Evolutionary conservation across 2,888 invertebrate genomes (phyloP).

Genomic region (Cataglyphis livida): DNA sequence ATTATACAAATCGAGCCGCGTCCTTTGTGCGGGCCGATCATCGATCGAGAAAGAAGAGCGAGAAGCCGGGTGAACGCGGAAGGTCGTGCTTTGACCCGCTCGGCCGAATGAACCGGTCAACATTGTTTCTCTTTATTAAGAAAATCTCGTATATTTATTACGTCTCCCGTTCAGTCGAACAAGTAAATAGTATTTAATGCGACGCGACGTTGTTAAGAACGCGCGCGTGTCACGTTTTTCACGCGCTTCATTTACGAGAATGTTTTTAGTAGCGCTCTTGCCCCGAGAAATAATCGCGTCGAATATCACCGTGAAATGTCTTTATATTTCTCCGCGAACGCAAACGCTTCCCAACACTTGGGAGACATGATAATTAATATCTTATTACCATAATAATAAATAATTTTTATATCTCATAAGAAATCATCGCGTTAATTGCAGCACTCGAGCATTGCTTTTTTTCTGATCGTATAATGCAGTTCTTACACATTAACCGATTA

Average conservation of each 20-base stretch:
- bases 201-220: constrained; percentile 21
- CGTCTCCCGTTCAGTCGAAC: not conserved
- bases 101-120: not conserved
- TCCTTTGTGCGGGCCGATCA: constrained; percentile 54
- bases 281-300: constrained; percentile 44
- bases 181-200: constrained; percentile 44
- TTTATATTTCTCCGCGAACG: constrained; percentile 37
- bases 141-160: constrained; percentile 31
- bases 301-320: constrained; percentile 40
- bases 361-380: constrained; percentile 43
- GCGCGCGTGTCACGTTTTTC: constrained; percentile 33
- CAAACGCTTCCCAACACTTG: constrained; percentile 27
- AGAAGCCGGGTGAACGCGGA: constrained; percentile 29
- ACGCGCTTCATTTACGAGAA: constrained; percentile 39
- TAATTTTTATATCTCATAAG: constrained; percentile 50
- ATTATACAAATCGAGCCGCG: constrained; percentile 66
- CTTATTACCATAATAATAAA: constrained; percentile 48
- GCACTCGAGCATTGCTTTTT: constrained; percentile 27
- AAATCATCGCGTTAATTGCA: constrained; percentile 47
- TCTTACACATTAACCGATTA: constrained; percentile 40
- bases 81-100: constrained; percentile 62
- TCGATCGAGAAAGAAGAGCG: constrained; percentile 30
- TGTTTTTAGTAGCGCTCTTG: constrained; percentile 39
- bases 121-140: not conserved
- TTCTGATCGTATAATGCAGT: constrained; percentile 37